phyloP scores from a whole-genome alignment of 2,888 invertebrate genomes.

The Andrena fulva region DNA sequence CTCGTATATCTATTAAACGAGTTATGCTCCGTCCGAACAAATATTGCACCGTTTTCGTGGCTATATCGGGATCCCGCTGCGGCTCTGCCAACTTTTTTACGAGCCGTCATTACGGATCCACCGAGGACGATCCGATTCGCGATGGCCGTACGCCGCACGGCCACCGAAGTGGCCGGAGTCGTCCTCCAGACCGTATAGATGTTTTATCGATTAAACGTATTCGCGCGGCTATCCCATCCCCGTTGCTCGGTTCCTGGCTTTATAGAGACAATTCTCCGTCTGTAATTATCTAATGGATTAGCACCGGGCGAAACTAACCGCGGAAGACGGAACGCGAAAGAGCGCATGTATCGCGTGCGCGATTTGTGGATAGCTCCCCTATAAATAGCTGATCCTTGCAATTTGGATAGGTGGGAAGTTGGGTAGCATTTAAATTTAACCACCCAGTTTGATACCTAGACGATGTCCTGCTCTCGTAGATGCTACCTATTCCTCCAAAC shows the following conservation, averaged over 20 bases:
- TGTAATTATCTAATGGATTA: slow-evolving; percentile 30
- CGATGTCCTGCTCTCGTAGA: background rate
- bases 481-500: background rate
- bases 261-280: background rate
- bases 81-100: slow-evolving; percentile 47
- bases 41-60: slow-evolving; percentile 33
- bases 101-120: slow-evolving; percentile 35
- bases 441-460: too few species aligned
- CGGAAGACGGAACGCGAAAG: background rate
- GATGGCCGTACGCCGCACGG: slow-evolving; percentile 17
- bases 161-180: slow-evolving; percentile 20
- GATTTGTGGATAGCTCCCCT: too few species aligned
- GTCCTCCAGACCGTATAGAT: slow-evolving; percentile 17
- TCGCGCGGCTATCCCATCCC: slow-evolving; percentile 1
- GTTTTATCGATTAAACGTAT: slow-evolving; percentile 46
- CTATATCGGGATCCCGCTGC: background rate
- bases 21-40: slow-evolving; percentile 61
- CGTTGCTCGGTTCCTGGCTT: background rate
- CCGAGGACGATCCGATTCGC: slow-evolving; percentile 29
- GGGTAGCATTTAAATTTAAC: too few species aligned
- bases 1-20: slow-evolving; percentile 62
- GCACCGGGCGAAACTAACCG: background rate
- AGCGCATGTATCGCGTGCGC: too few species aligned
- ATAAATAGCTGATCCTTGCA: too few species aligned
- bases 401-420: too few species aligned